A percentile compares a stretch with the other conserved stretches of the same genome.
phyloP scores from a whole-genome alignment of 2,797 vertebrate genomes.

The Delichon dasypus region DNA sequence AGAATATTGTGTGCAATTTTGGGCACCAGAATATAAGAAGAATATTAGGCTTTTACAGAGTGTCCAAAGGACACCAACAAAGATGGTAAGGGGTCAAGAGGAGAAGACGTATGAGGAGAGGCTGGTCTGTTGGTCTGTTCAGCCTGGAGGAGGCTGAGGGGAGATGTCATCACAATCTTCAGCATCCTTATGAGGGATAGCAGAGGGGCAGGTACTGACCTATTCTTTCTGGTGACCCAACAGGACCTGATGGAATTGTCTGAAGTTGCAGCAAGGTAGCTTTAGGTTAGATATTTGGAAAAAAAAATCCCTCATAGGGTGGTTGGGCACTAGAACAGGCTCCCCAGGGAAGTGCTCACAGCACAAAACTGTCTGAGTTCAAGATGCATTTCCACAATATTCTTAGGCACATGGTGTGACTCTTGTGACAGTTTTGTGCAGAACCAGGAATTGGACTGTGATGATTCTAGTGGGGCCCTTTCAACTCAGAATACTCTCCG shows the following conservation, averaged over 20 bases:
- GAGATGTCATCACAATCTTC: not conserved
- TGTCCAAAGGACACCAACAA: not conserved
- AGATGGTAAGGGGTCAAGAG: not conserved
- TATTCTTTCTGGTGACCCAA: not conserved
- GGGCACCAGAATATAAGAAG: not conserved
- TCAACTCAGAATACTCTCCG: not conserved
- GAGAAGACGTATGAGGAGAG: not conserved
- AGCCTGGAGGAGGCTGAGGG: not conserved
- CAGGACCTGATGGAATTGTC: not conserved
- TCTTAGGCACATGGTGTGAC: not conserved
- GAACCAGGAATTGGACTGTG: not conserved
- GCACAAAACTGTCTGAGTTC: not conserved
- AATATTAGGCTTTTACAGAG: not conserved
- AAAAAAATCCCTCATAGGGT: fast-evolving
- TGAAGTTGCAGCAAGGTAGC: not conserved
- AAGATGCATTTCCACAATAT: not conserved
- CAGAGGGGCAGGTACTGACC: not conserved
- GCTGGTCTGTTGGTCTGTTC: not conserved
- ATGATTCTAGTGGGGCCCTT: not conserved
- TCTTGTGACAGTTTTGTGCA: not conserved
- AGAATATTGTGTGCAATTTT: not conserved
- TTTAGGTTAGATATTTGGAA: not conserved
- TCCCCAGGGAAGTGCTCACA: not conserved
- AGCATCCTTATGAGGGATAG: not conserved
- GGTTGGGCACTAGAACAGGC: not conserved